Evolutionary conservation across 2,888 invertebrate genomes (phyloP).

Genomic region (Rhogogaster chlorosoma): DNA sequence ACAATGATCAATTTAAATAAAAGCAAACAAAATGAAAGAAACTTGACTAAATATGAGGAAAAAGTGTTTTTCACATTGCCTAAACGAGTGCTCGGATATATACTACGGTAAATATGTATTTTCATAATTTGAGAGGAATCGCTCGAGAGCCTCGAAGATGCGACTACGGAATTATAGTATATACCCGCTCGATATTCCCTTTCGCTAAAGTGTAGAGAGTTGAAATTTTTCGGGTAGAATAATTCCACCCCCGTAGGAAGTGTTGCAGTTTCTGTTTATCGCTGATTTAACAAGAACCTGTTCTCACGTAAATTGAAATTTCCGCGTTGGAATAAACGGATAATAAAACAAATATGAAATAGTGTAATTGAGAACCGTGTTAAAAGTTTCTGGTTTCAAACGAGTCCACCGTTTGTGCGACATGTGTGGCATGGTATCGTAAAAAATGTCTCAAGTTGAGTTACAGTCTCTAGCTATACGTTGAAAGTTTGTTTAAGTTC

Average conservation of each 20-base stretch:
- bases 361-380: not conserved
- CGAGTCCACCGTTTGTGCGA: not conserved
- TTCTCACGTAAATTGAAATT: not conserved
- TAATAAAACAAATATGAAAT: not conserved
- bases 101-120: slow-evolving; percentile 15
- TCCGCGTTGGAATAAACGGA: not conserved
- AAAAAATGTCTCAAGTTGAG: slow-evolving; percentile 41
- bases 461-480: not conserved
- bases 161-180: not conserved
- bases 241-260: not conserved
- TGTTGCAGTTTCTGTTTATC: not conserved
- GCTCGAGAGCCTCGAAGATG: not conserved
- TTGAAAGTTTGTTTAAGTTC: slow-evolving; percentile 42
- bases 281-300: not conserved
- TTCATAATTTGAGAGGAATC: slow-evolving; percentile 43
- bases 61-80: not conserved
- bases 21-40: not conserved
- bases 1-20: not conserved
- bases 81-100: not conserved
- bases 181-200: not conserved
- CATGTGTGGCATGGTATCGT: slow-evolving; percentile 31
- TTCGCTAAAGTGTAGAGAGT: not conserved
- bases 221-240: not conserved
- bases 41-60: not conserved
- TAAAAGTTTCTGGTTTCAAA: not conserved